Evolutionary conservation across 2,113 vertebrate species (phyloP).

Genomic region (Spea multiplicata): DNA sequence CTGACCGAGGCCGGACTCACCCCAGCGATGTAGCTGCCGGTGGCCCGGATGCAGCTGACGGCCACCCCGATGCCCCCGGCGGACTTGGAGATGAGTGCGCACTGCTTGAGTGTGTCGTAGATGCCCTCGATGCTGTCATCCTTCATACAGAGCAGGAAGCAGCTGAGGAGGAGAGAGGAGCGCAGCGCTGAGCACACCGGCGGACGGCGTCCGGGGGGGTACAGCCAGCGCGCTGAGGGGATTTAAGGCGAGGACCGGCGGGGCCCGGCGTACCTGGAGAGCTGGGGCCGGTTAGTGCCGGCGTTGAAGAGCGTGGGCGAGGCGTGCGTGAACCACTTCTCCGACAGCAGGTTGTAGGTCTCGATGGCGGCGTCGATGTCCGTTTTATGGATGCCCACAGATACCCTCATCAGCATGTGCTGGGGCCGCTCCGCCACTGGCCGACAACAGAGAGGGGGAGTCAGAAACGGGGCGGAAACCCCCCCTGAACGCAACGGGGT

Average conservation of each 20-base stretch:
- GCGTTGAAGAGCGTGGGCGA: constrained; percentile 96
- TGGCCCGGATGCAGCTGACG: constrained; percentile 91
- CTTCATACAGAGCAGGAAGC: constrained; percentile 92
- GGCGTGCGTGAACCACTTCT: constrained; percentile 95
- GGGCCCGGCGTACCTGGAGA: constrained; percentile 78
- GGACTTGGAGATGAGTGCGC: constrained; percentile 93
- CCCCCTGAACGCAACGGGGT: neutral
- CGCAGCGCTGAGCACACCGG: neutral
- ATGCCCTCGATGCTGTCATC: constrained; percentile 97
- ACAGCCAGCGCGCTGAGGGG: neutral
- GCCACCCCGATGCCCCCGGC: constrained; percentile 93
- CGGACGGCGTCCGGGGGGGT: neutral
- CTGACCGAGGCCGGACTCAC: constrained; percentile 61
- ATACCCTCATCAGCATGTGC: constrained; percentile 95
- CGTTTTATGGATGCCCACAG: constrained; percentile 85
- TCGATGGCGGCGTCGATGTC: constrained; percentile 89
- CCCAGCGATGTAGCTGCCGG: constrained; percentile 95
- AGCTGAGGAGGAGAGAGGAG: constrained; percentile 62
- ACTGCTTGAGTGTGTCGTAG: constrained; percentile 94
- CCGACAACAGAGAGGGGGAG: neutral
- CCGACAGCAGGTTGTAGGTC: constrained; percentile 93
- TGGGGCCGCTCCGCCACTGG: constrained; percentile 92
- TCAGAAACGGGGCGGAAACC: neutral
- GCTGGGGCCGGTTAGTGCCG: constrained; percentile 88
- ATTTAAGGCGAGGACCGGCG: too few relatives aligned